Evolutionary conservation across 1,140 invertebrate genomes (phyloP), one percentile per base, ranked within the genome.

Genomic region (Drosophila prosaltans): DNA sequence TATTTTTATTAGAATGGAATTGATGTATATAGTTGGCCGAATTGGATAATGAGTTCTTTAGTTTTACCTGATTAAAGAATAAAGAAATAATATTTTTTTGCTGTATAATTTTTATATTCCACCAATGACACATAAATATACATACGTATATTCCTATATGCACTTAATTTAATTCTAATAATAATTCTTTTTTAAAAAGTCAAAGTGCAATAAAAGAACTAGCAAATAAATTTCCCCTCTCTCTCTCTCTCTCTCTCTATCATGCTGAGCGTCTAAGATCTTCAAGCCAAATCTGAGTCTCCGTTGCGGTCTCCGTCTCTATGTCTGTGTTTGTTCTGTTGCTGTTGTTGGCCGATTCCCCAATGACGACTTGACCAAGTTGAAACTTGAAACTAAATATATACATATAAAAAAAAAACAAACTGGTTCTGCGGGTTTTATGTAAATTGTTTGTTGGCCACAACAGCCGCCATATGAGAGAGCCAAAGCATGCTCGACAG

Each of bases 361-460:
- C 45, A 51, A 51, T 51, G 45, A 51, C 45, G 45, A 51, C 45
- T 51, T 51, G 45, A 51, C 45, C 45, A 51, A 51, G 45, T 61
- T 78, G 69, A 54, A 77, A 72, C 69, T 78, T 67, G 74, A 72
- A 72, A 78, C 59, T 78, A 61, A 62, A 68, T 74, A 63, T 45
- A 59, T 36, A 36, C 6, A 36, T 36, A 36, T 36, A 36, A 72
- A 57, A 61, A 73, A 60, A 48, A 51, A 1, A 24, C 7, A 78
- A 88, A 88, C 83, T 73, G 83, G 83, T 88, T 88, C 83, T 89
- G 84, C 83, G 74, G 74, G 83, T 88, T 88, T 88, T 89, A 88
- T 88, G 84, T 88, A 88, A 88, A 88, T 88, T 74, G 83, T 63
- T 74, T 26, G 45, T 51, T 51, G 45, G 45, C 45, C 45, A 51